phyloP scores from a whole-genome alignment of 1,140 invertebrate genomes.

The Homalodisca vitripennis region DNA sequence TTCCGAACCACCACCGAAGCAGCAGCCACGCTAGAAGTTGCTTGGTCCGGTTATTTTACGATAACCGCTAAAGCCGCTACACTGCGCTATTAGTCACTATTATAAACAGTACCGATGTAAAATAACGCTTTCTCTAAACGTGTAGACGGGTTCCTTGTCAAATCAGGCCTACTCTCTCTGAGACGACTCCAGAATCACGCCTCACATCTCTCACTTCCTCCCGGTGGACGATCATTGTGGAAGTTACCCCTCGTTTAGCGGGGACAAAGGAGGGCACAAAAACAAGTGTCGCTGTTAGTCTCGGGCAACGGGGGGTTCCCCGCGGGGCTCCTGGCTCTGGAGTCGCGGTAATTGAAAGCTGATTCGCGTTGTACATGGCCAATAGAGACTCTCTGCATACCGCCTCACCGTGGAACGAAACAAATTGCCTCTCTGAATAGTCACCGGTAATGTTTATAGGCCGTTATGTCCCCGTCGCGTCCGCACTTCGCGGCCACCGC shows the following conservation, averaged over 20 bases:
- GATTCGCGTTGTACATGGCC: constrained; percentile 25
- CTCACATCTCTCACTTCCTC: constrained; percentile 15
- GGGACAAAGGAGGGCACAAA: constrained; percentile 19
- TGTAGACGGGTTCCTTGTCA: too few relatives aligned
- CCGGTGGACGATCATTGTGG: constrained; percentile 19
- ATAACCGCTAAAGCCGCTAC: too few relatives aligned
- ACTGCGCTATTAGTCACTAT: too few relatives aligned
- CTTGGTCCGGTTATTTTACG: too few relatives aligned
- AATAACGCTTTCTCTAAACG: too few relatives aligned
- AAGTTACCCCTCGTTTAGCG: constrained; percentile 24
- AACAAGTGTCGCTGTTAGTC: background rate
- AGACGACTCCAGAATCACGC: too few relatives aligned
- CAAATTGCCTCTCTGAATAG: constrained; percentile 21
- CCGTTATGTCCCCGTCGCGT: constrained; percentile 1
- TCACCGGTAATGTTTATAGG: constrained; percentile 9
- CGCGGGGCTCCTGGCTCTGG: background rate
- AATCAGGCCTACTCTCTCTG: too few relatives aligned
- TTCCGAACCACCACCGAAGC: too few relatives aligned
- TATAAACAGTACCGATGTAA: too few relatives aligned
- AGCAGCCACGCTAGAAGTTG: too few relatives aligned
- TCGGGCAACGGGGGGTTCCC: background rate
- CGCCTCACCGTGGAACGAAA: constrained; percentile 10
- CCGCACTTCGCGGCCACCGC: too few relatives aligned
- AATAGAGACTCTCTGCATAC: constrained; percentile 18
- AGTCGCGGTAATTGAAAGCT: background rate